Percentiles rank a stretch among this genome's conserved stretches.
Conservation (phyloP, 37 sponge, comb jelly and placozoan genomes). For the Petrosia ficiformis region DNA sequence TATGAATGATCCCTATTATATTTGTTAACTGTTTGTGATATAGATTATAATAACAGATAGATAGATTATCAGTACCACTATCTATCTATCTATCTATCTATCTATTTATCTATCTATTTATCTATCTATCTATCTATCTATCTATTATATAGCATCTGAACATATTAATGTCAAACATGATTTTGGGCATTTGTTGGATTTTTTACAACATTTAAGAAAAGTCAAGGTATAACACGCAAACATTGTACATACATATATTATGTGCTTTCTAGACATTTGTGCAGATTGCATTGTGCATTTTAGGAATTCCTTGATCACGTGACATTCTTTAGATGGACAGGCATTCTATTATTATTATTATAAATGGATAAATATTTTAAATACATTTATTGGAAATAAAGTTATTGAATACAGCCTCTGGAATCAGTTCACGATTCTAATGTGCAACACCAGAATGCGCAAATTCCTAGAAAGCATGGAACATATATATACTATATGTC, state of each 20-base stretch:
- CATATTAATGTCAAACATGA: slow-evolving; percentile 42
- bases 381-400: no score
- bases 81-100: no score
- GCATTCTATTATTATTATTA: no score
- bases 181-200: slow-evolving; percentile 76
- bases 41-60: not conserved
- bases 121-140: not conserved
- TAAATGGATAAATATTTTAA: no score
- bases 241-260: not conserved
- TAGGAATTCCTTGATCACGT: no score
- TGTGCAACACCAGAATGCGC: not conserved
- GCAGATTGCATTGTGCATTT: no score
- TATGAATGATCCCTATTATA: no score
- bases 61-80: not conserved
- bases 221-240: slow-evolving; percentile 51
- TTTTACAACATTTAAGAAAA: slow-evolving; percentile 56
- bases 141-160: not conserved
- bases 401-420: no score
- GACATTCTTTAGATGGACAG: no score
- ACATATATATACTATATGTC: not conserved
- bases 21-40: no score
- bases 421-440: no score
- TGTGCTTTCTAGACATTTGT: not conserved
- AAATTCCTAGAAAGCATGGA: not conserved
- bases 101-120: no score